phyloP scores from a whole-genome alignment of 2,888 invertebrate species.

The Cantharis lateralis region DNA sequence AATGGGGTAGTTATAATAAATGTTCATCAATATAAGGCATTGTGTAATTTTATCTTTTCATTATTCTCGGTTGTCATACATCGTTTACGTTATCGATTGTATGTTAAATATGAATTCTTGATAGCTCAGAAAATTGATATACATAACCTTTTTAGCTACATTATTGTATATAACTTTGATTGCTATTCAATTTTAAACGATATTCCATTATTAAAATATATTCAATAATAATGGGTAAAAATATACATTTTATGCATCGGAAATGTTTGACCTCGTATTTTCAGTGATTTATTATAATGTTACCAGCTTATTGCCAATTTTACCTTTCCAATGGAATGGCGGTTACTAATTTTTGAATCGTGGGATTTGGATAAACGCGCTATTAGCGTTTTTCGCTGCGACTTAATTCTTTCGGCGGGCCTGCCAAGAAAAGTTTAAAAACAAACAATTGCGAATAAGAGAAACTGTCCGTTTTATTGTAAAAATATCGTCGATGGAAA shows the following conservation, averaged over 20 bases:
- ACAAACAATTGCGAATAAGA: background rate
- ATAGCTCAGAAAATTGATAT: constrained; percentile 3
- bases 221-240: background rate
- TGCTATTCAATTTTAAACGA: background rate
- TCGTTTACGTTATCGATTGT: background rate
- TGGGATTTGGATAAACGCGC: no score
- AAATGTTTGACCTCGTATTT: background rate
- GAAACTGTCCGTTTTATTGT: background rate
- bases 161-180: background rate
- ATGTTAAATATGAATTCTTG: background rate
- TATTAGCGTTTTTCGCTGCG: no score
- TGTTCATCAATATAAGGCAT: background rate
- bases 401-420: no score
- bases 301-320: no score
- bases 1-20: background rate
- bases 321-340: background rate
- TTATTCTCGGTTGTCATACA: background rate
- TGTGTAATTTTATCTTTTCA: constrained; percentile 3
- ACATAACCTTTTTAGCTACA: background rate
- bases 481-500: background rate
- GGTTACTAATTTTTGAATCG: background rate
- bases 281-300: background rate
- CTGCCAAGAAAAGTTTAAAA: background rate
- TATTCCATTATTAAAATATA: background rate
- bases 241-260: background rate